These are phyloP conservation scores for Aplochiton taeniatus DNA, from an alignment of 2,797 vertebrate genomes.

Conservation along the genomic window DNA sequence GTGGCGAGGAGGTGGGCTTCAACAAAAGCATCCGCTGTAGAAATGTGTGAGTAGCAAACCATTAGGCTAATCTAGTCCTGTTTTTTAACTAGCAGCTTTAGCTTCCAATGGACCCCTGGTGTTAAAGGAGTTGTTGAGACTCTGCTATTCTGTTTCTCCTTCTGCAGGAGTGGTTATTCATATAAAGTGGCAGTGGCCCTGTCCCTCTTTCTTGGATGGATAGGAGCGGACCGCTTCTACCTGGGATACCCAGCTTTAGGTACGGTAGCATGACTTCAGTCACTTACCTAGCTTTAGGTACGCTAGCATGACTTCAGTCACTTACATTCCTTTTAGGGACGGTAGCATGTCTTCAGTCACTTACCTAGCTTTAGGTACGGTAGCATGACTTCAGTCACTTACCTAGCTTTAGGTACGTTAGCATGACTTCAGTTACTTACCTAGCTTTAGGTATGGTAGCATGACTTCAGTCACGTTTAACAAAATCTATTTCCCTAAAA, in stretches of 20 bases:
- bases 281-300: too few species aligned
- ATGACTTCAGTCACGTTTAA: too few species aligned
- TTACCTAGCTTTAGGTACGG: too few species aligned
- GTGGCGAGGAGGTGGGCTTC: conserved; percentile 88
- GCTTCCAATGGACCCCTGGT: too few species aligned
- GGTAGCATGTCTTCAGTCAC: too few species aligned
- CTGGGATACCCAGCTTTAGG: conserved; percentile 95
- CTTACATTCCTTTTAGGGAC: too few species aligned
- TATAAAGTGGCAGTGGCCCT: conserved; percentile 96
- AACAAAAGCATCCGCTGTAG: conserved; percentile 86
- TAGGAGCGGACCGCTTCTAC: conserved; percentile 97
- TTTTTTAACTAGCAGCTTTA: too few species aligned
- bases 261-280: too few species aligned
- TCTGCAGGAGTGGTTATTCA: conserved; percentile 88
- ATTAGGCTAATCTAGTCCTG: conserved; percentile 1
- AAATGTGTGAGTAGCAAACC: conserved; percentile 86
- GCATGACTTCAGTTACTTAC: conserved; percentile 57
- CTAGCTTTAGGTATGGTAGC: conserved; percentile 76
- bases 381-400: too few species aligned
- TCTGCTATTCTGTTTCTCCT: not conserved
- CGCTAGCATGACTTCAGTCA: too few species aligned
- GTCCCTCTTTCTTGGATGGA: conserved; percentile 95
- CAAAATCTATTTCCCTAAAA: too few species aligned
- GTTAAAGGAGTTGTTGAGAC: not conserved
- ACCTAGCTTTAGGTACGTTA: too few species aligned